Percentiles rank a stretch among this genome's conserved stretches.
These are phyloP conservation scores for Ochotona curzoniae DNA, from an alignment of 2,113 vertebrate species.

Conservation along the genomic window DNA sequence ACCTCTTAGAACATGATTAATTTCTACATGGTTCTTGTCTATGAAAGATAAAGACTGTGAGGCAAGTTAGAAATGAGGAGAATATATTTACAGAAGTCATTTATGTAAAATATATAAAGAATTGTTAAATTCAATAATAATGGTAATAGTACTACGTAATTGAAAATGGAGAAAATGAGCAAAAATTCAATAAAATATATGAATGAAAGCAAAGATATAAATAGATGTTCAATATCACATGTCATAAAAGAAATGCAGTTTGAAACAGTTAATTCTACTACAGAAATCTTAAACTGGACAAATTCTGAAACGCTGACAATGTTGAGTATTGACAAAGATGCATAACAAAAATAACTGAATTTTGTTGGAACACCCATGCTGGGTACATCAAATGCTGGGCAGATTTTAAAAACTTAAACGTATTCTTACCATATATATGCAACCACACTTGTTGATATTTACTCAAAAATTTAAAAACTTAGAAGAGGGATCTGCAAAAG, in stretches of 20 bases:
- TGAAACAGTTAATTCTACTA: too few species aligned
- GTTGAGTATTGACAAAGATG: neutral
- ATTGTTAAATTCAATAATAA: neutral
- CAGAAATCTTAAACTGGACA: neutral
- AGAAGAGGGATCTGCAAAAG: too few species aligned
- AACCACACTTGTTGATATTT: neutral
- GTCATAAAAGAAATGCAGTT: neutral
- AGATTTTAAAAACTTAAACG: neutral
- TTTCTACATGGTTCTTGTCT: too few species aligned
- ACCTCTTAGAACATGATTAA: neutral
- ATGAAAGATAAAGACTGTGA: neutral
- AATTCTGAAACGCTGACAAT: neutral
- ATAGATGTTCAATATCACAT: neutral
- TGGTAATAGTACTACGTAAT: neutral
- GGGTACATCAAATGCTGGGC: neutral
- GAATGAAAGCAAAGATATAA: neutral
- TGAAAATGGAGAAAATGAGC: neutral
- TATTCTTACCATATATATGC: neutral
- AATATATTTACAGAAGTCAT: neutral
- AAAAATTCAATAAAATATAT: neutral
- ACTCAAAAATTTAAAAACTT: neutral
- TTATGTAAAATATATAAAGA: neutral
- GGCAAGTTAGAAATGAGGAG: neutral
- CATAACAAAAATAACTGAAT: neutral
- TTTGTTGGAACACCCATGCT: neutral